Base-by-base conservation (phyloP, 2,113 vertebrate genomes). In the Sebastes schlegelii region DNA sequence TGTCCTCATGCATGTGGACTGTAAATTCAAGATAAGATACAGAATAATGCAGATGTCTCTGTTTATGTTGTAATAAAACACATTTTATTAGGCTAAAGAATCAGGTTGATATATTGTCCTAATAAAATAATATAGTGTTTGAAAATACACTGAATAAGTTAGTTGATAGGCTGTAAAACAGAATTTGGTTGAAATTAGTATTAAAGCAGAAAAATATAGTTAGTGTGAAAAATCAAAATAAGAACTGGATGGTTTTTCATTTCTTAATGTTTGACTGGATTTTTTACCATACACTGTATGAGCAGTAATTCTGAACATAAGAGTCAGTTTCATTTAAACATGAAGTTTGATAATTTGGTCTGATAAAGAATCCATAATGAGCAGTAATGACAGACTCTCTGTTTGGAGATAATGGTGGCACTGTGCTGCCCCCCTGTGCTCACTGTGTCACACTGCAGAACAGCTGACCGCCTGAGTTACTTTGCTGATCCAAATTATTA, bases 391-490 rank as follows among this genome's bases (percentile, higher is more conserved):
- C 10, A 14, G 26, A 40, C 17, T 23, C 55, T 0, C 10, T n/a
- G 51, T 80, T 62, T 26, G 49, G n/a, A 21, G 12, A 26, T 21
- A n/a, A 60, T 7, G 0, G 14, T 89, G 87, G 69, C 79, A 46
- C 51, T 89, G 48, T 89, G 80, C 86, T 89, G 88, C 91, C 89
- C 65, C 77, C 85, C 9, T 67, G 92, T 92, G 93, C 51, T 76
- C 21, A 34, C 1, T 13, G 5, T 61, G 40, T 34, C 14, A 14
- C 73, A 79, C 48, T 83, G 85, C 80, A 65, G 5, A 1, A 5
- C 21, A 61, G 7, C 75, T 6, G 12, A 26, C 52, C 71, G 42
- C 6, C 42, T n/a, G 19, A 70, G 14, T 40, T 12, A 54, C 49
- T 51, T 40, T 16, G 17, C 2, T 0, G 57, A 49, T 46, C 5